Conservation (phyloP, 2,888 invertebrate species). For the Lycaena phlaeas region DNA sequence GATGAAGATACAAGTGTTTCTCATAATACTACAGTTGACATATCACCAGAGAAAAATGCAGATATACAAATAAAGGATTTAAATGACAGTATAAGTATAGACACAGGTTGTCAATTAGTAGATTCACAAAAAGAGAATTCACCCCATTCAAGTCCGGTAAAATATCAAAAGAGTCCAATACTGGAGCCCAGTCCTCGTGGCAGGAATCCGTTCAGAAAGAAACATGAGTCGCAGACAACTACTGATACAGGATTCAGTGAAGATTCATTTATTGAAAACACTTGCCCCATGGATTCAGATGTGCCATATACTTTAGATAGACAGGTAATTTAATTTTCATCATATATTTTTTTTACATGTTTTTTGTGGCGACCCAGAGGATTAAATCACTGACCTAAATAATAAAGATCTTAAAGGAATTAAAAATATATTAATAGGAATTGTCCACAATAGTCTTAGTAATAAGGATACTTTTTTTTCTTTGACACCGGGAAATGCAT, state of each 20-base stretch:
- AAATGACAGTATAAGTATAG: conserved; percentile 21
- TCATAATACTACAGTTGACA: conserved; percentile 25
- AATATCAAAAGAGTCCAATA: conserved; percentile 36
- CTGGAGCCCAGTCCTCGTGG: conserved; percentile 33
- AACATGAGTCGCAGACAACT: conserved; percentile 20
- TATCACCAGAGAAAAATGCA: conserved; percentile 31
- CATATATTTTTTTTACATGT: too few species aligned
- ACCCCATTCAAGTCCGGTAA: conserved; percentile 31
- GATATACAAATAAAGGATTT: conserved; percentile 10
- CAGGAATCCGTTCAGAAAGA: conserved; percentile 31
- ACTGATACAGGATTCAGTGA: conserved; percentile 28
- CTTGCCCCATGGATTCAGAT: conserved; percentile 49
- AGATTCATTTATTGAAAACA: conserved; percentile 53
- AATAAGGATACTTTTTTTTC: too few species aligned
- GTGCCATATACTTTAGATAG: conserved; percentile 3
- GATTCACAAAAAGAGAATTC: conserved; percentile 48
- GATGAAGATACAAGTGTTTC: background rate
- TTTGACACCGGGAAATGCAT: too few species aligned
- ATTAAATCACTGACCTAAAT: too few species aligned
- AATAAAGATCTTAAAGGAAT: too few species aligned
- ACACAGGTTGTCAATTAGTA: conserved; percentile 25
- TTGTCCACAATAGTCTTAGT: too few species aligned
- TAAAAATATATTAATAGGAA: too few species aligned
- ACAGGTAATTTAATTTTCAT: conserved; percentile 14
- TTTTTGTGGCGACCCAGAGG: too few species aligned